Evolutionary conservation across 2,113 vertebrate species (phyloP).

Genomic region (Alosa alosa): DNA sequence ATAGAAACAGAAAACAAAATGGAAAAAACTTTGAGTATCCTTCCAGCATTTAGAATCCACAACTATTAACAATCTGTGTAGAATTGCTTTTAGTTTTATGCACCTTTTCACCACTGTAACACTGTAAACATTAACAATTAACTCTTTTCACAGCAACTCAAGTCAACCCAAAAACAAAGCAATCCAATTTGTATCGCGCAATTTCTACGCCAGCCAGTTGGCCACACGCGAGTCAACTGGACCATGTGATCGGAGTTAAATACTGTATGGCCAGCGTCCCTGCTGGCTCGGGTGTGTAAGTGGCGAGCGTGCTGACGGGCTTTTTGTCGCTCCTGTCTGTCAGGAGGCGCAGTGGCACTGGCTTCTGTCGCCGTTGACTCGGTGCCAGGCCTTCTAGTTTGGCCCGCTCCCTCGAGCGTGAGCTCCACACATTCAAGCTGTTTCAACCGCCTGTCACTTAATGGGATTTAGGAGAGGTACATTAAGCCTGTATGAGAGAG

Average conservation of each 20-base stretch:
- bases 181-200: neutral
- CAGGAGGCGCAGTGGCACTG: constrained; percentile 45
- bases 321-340: constrained; percentile 50
- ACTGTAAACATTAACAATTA: neutral
- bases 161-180: neutral
- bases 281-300: constrained; percentile 50
- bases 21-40: constrained; percentile 2
- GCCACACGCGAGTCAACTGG: neutral
- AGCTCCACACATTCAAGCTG: constrained; percentile 60
- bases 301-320: constrained; percentile 52
- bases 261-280: constrained; percentile 54
- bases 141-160: neutral
- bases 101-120: neutral
- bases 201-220: neutral
- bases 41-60: neutral
- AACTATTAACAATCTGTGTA: neutral
- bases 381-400: constrained; percentile 55
- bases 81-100: neutral
- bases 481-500: constrained; percentile 57
- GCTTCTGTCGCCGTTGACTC: constrained; percentile 52
- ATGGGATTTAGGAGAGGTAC: constrained; percentile 60
- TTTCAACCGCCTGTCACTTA: constrained; percentile 59
- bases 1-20: constrained; percentile 25
- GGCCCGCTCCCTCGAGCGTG: constrained; percentile 56
- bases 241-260: constrained; percentile 44